Conservation (phyloP, 1,140 invertebrate species). For the Meloidogyne floridensis region DNA sequence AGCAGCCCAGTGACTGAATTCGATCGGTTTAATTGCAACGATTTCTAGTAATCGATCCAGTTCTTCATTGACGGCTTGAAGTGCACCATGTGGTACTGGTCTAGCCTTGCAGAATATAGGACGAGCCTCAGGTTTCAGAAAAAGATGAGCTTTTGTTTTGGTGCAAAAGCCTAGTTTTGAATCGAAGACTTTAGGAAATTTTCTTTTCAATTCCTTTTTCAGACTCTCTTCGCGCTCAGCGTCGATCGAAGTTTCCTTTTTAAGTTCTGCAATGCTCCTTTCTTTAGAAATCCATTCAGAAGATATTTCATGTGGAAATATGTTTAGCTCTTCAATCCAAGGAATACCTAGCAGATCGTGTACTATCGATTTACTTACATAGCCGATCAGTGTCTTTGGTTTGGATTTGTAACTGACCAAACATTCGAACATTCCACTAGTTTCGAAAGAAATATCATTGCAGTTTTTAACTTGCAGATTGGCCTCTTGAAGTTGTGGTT, state of each 20-base stretch:
- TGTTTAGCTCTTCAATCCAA: constrained; percentile 5
- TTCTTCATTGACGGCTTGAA: constrained; percentile 14
- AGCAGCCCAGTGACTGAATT: no score
- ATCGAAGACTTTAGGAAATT: constrained; percentile 29
- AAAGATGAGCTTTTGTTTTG: constrained; percentile 28
- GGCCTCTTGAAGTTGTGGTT: not conserved
- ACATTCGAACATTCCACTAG: not conserved
- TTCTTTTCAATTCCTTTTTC: not conserved
- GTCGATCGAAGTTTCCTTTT: not conserved
- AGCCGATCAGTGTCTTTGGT: not conserved
- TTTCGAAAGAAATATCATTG: not conserved
- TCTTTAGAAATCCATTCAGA: not conserved
- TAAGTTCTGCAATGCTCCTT: not conserved
- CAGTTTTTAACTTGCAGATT: not conserved
- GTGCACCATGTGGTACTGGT: constrained; percentile 26
- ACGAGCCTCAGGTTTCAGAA: constrained; percentile 32
- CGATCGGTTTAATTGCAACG: no score
- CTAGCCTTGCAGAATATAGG: constrained; percentile 35
- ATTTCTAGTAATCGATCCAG: constrained; percentile 2
- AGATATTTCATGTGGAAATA: not conserved
- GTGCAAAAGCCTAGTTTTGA: constrained; percentile 24
- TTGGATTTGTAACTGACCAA: not conserved
- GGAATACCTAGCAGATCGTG: not conserved
- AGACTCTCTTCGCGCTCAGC: not conserved
- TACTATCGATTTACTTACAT: not conserved